Conservation (phyloP, 2,888 invertebrate genomes). For the Eutolmus rufibarbis region DNA sequence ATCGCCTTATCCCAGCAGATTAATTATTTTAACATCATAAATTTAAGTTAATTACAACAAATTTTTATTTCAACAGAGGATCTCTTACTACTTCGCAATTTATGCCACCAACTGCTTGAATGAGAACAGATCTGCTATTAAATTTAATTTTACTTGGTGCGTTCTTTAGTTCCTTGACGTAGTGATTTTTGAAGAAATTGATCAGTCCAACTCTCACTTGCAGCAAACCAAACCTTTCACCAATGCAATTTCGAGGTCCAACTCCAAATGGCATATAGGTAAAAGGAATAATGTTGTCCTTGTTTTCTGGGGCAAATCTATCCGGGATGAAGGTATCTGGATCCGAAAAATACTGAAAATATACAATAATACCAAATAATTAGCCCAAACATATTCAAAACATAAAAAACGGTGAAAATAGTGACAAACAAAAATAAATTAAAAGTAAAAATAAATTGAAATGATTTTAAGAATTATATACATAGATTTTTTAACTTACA, state of each 20-base stretch:
- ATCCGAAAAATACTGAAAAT: constrained; percentile 56
- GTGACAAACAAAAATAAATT: too few species aligned
- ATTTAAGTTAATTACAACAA: not conserved
- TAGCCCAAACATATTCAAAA: too few species aligned
- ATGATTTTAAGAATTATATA: too few species aligned
- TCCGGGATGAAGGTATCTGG: constrained; percentile 60
- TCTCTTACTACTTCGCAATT: constrained; percentile 56
- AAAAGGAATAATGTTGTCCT: constrained; percentile 55
- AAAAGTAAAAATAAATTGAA: too few species aligned
- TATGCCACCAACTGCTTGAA: constrained; percentile 54
- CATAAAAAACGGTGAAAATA: too few species aligned
- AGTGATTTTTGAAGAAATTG: constrained; percentile 57
- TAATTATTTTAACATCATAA: not conserved
- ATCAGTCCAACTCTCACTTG: constrained; percentile 58
- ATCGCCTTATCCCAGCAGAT: not conserved
- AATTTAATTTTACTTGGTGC: constrained; percentile 53
- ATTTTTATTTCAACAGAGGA: constrained; percentile 44
- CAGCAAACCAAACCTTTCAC: constrained; percentile 58
- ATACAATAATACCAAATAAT: too few species aligned
- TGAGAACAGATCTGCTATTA: constrained; percentile 55
- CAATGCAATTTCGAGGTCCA: constrained; percentile 60
- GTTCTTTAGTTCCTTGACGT: constrained; percentile 52
- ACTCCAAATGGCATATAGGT: constrained; percentile 61
- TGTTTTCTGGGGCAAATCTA: constrained; percentile 58
- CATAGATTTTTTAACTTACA: constrained; percentile 49